Evolutionary conservation across 2,888 invertebrate genomes (phyloP).

Genomic region (Junonia oenone): DNA sequence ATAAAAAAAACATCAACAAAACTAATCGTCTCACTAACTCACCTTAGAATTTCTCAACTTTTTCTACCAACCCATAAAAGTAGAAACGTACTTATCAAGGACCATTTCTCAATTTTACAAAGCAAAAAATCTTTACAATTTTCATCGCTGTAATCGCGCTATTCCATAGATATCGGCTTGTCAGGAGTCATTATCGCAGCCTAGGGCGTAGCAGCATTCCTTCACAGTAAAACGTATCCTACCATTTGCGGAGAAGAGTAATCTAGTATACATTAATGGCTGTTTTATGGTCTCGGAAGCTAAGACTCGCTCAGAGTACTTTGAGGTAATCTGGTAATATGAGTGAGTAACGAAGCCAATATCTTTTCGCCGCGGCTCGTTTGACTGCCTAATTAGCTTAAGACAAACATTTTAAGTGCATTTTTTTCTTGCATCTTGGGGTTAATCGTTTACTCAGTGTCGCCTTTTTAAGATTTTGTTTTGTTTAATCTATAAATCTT

Average conservation of each 20-base stretch:
- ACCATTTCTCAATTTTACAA: not conserved
- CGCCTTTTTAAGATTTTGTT: not conserved
- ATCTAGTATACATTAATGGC: conserved; percentile 42
- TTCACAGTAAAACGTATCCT: conserved; percentile 37
- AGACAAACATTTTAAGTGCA: conserved; percentile 32
- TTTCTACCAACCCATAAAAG: too few species aligned
- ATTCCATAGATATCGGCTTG: conserved; percentile 15
- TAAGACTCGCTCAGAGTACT: not conserved
- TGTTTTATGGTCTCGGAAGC: conserved; percentile 39
- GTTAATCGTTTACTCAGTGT: not conserved
- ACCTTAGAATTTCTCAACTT: too few species aligned
- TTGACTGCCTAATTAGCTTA: conserved; percentile 53
- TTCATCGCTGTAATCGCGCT: conserved; percentile 9
- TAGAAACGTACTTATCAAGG: not conserved
- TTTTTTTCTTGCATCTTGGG: conserved; percentile 20
- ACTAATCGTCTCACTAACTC: too few species aligned
- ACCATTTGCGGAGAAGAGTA: conserved; percentile 43
- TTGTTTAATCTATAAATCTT: not conserved
- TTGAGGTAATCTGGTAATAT: not conserved
- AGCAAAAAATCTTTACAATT: not conserved
- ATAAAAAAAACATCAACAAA: too few species aligned
- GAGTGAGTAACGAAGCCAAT: conserved; percentile 42
- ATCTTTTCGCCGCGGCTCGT: conserved; percentile 43
- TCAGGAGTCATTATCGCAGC: conserved; percentile 31
- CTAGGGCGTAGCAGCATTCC: conserved; percentile 32